Evolutionary conservation across 64 coral and sea anemone species (phyloP).

Genomic region (Dendronephthya gigantea): DNA sequence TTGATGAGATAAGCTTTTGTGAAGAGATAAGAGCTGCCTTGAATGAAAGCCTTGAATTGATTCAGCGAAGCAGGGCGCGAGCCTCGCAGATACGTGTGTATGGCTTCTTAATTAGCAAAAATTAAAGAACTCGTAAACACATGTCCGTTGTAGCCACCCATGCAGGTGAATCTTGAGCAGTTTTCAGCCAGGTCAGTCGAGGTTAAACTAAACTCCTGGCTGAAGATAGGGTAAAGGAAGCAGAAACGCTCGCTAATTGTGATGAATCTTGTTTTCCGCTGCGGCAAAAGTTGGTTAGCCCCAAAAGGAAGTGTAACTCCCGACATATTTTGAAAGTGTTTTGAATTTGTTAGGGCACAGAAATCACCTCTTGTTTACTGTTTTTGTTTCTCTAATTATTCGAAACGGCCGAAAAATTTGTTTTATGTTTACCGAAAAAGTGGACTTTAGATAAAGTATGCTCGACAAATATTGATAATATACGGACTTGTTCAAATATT

Average conservation of each 20-base stretch:
- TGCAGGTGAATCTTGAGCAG: too few species aligned
- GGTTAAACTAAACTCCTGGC: background rate
- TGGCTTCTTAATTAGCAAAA: background rate
- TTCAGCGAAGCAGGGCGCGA: background rate
- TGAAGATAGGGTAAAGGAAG: background rate
- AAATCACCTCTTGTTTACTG: too few species aligned
- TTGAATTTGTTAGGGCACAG: background rate
- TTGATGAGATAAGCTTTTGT: background rate
- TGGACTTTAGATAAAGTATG: too few species aligned
- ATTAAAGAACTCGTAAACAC: background rate
- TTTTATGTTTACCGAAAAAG: too few species aligned
- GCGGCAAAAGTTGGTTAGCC: background rate
- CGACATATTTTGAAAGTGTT: background rate
- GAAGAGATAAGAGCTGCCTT: background rate
- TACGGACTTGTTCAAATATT: too few species aligned
- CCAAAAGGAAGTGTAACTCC: background rate
- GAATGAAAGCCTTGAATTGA: background rate
- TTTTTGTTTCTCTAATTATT: too few species aligned
- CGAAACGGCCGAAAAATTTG: too few species aligned
- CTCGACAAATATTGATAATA: too few species aligned
- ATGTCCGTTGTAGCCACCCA: background rate
- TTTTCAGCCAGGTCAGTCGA: background rate
- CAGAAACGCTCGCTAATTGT: background rate
- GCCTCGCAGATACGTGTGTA: background rate
- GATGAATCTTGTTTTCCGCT: background rate